Evolutionary conservation across 2,113 vertebrate species (phyloP).

Genomic region (Chrysochloris asiatica): DNA sequence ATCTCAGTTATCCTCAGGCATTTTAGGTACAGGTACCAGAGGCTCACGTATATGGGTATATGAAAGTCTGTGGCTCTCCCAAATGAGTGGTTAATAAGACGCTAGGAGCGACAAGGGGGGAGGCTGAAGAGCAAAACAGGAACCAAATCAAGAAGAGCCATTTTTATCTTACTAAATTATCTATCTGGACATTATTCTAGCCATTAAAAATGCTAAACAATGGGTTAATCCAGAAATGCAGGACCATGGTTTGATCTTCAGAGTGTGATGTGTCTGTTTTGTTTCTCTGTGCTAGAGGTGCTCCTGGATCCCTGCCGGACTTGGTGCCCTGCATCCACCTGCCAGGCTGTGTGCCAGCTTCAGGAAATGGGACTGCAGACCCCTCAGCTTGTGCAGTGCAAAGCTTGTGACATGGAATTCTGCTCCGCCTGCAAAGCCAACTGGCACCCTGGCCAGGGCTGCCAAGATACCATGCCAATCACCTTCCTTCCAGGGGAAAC

Average conservation of each 20-base stretch:
- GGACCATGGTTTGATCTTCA: accelerated
- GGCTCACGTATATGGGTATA: neutral
- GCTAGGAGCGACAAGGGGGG: accelerated
- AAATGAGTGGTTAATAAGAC: accelerated
- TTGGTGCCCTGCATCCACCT: slow-evolving; percentile 97
- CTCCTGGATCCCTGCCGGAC: slow-evolving; percentile 98
- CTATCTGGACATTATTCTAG: neutral
- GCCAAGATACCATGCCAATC: slow-evolving; percentile 92
- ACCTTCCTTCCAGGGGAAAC: slow-evolving; percentile 96
- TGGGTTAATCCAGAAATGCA: accelerated
- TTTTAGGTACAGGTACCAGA: too few relatives aligned
- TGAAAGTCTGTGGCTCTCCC: neutral
- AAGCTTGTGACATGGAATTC: slow-evolving; percentile 94
- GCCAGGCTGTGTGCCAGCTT: slow-evolving; percentile 97
- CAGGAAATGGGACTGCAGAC: slow-evolving; percentile 91
- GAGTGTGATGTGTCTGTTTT: neutral
- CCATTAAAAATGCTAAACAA: accelerated
- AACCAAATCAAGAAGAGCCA: accelerated
- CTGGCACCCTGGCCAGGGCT: slow-evolving; percentile 97
- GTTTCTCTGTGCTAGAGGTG: slow-evolving; percentile 88
- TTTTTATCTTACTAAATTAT: neutral
- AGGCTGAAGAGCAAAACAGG: accelerated
- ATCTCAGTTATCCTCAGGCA: accelerated
- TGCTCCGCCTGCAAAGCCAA: slow-evolving; percentile 96
- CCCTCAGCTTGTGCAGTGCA: slow-evolving; percentile 94